Evolutionary conservation across 2,888 invertebrate species (phyloP).

Genomic region (Megalurothrips usitatus): DNA sequence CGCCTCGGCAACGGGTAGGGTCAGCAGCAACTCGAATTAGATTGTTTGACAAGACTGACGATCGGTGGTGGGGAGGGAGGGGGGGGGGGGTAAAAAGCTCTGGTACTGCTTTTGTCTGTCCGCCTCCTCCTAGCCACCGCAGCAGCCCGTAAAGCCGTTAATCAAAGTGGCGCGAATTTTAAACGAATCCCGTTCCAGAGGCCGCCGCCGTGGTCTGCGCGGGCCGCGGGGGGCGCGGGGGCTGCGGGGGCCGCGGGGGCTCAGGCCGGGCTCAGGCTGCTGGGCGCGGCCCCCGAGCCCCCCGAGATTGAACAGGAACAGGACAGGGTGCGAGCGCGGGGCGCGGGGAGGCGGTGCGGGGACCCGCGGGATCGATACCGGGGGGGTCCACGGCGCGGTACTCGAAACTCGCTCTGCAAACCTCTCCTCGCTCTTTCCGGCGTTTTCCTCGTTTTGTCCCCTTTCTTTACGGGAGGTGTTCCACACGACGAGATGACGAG

Average conservation of each 20-base stretch:
- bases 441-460: too few species aligned
- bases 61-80: not conserved
- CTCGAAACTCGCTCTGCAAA: not conserved
- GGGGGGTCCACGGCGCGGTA: not conserved
- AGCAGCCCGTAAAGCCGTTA: not conserved
- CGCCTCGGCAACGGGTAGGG: not conserved
- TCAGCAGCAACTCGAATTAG: constrained; percentile 1
- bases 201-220: too few species aligned
- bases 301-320: too few species aligned
- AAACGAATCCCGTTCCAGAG: too few species aligned
- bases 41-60: not conserved
- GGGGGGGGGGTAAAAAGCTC: not conserved
- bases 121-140: not conserved
- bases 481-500: too few species aligned
- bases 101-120: not conserved
- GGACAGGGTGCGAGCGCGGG: not conserved
- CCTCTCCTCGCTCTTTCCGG: too few species aligned
- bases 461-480: too few species aligned
- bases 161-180: too few species aligned
- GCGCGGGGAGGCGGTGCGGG: not conserved
- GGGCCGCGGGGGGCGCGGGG: too few species aligned
- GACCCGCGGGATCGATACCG: not conserved
- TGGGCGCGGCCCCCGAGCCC: not conserved
- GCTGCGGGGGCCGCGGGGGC: too few species aligned
- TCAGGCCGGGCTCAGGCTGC: not conserved